Evolutionary conservation across 2,113 vertebrate genomes (phyloP).

Genomic region (Reinhardtius hippoglossoides): DNA sequence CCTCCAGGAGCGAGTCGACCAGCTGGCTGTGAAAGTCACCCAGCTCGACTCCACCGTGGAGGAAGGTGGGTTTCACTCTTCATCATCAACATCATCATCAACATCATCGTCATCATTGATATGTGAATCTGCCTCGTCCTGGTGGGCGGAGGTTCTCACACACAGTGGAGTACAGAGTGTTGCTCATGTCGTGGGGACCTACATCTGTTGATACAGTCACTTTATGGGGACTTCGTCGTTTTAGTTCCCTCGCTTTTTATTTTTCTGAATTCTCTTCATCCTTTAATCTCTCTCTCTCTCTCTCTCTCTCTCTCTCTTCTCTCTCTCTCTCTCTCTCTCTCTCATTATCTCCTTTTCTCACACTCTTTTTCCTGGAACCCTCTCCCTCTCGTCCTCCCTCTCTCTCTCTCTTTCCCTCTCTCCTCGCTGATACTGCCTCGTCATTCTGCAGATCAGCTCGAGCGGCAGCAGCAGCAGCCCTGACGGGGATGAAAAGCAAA

Average conservation of each 20-base stretch:
- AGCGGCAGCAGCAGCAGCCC: conserved; percentile 26
- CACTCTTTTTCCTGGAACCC: background rate
- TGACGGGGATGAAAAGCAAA: conserved; percentile 56
- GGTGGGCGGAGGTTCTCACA: background rate
- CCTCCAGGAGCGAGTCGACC: conserved; percentile 92
- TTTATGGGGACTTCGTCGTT: no score
- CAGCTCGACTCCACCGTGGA: conserved; percentile 95
- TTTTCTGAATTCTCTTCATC: no score
- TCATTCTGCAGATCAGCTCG: conserved; percentile 58
- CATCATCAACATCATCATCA: background rate
- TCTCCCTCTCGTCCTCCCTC: background rate
- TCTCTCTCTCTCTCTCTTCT: background rate
- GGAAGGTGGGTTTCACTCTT: conserved; percentile 80
- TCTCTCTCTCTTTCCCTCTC: no score
- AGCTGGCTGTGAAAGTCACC: conserved; percentile 93
- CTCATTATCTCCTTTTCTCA: background rate
- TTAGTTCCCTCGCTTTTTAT: no score
- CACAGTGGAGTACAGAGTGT: background rate
- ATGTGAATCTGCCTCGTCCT: no score
- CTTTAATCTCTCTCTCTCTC: no score
- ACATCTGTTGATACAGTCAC: no score
- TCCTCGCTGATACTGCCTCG: conserved; percentile 44
- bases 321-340: background rate
- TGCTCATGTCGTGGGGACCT: no score
- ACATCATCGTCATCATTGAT: background rate